Base-by-base conservation (phyloP, 2,113 vertebrate species). In the cat (Felis catus) region DNA sequence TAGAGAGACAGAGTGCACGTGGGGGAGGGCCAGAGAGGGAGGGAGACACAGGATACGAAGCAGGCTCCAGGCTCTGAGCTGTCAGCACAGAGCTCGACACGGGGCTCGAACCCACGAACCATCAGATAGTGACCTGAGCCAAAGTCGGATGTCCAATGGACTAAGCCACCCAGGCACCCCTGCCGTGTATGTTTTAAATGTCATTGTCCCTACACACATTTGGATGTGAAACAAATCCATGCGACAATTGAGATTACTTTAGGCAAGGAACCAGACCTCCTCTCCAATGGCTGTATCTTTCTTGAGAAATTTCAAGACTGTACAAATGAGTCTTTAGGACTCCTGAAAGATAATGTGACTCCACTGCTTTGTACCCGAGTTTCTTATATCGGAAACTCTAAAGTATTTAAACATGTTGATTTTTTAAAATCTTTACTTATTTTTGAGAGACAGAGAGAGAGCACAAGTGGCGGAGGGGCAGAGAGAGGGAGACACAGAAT, bases 251-350 rank as follows among this genome's bases (percentile, higher is more conserved):
- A 98, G 93, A 82, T 91, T 45, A 93, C 95, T 71, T 85, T 65
- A 95, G 89, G 92, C 61, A 58, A 3, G 68, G 78, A 96, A 76
- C 78, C 55, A 70, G 53, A 39, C 27, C 10, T n/a, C 58, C 58
- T 61, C 55, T 58, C 39, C 29, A 27, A 18, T 11, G 18, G 14
- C 65, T 48, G 2, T 16, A 16, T 18, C 31, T 66, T 80, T 66
- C 25, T 23, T 71, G 96, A 66, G 82, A 98, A 97, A 51, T 97
- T 91, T 97, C 39, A 80, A 94, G 93, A 89, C 88, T 55, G 14
- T 3, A 65, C 63, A 71, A 10, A 58, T 16, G 73, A 61, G 29
- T 73, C 27, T 53, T n/a, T 31, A 21, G 39, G 70, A 27, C 53
- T 10, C 48, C 1, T 23, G 36, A 55, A 33, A 70, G 16, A n/a